Conservation (phyloP, 2,888 invertebrate genomes). For the Heliothis peltigera region DNA sequence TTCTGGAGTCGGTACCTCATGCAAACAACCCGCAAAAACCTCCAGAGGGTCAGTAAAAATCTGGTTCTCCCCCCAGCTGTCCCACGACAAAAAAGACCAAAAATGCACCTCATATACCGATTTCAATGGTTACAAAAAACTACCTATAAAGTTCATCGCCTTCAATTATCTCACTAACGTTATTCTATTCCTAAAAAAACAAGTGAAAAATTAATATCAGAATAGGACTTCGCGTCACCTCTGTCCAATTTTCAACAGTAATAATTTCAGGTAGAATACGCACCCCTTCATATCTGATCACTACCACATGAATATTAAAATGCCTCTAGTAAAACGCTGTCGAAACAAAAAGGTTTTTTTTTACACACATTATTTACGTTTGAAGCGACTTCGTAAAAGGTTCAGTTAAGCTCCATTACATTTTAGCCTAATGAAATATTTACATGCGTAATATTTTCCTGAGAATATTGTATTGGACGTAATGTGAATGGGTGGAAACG, state of each 20-base stretch:
- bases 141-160: too few relatives aligned
- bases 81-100: too few relatives aligned
- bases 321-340: slow-evolving; percentile 51
- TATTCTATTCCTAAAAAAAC: background rate
- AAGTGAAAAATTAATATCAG: background rate
- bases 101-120: too few relatives aligned
- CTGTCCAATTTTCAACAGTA: slow-evolving; percentile 1
- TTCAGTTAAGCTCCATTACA: slow-evolving; percentile 58
- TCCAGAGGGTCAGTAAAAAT: too few relatives aligned
- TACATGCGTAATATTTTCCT: slow-evolving; percentile 52
- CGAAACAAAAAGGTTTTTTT: slow-evolving; percentile 61
- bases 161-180: too few relatives aligned
- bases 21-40: too few relatives aligned
- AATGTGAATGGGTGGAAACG: slow-evolving; percentile 25
- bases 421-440: slow-evolving; percentile 62
- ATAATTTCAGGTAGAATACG: slow-evolving; percentile 20
- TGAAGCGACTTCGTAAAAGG: slow-evolving; percentile 55
- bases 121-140: too few relatives aligned
- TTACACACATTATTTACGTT: slow-evolving; percentile 54
- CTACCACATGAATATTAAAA: slow-evolving; percentile 60
- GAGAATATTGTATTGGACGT: slow-evolving; percentile 38
- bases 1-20: too few relatives aligned
- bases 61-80: too few relatives aligned
- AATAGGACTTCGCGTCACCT: background rate
- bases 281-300: slow-evolving; percentile 40